Evolutionary conservation across 2,113 vertebrate genomes (phyloP).

Genomic region (Perca fluviatilis): DNA sequence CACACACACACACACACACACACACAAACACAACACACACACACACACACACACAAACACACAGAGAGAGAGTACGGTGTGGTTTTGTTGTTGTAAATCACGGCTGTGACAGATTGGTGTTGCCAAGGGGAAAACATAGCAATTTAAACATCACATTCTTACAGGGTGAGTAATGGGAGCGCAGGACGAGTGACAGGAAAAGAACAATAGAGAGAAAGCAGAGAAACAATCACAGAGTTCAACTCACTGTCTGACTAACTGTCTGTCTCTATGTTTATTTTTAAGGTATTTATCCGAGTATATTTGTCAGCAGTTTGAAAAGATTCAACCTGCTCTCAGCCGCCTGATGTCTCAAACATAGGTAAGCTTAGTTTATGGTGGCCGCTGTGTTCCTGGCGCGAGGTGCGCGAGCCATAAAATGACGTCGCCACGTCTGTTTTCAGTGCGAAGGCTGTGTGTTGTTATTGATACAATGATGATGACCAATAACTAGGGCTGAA

Average conservation of each 20-base stretch:
- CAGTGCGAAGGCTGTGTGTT: too few relatives aligned
- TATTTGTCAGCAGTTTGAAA: too few relatives aligned
- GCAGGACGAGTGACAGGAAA: slow-evolving; percentile 38
- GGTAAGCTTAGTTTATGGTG: too few relatives aligned
- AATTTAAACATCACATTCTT: slow-evolving; percentile 60
- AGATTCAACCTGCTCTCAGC: too few relatives aligned
- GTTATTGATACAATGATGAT: too few relatives aligned
- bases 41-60: slow-evolving; percentile 34
- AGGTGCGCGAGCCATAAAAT: too few relatives aligned
- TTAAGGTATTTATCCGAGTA: background rate
- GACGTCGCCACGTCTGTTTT: too few relatives aligned
- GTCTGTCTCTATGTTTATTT: slow-evolving; percentile 17
- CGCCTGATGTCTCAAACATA: too few relatives aligned
- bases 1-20: slow-evolving; percentile 15
- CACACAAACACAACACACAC: slow-evolving; percentile 6
- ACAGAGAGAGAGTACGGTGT: background rate
- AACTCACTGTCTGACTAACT: slow-evolving; percentile 21
- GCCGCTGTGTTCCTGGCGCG: too few relatives aligned
- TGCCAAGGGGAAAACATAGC: slow-evolving; percentile 50
- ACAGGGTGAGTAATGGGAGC: slow-evolving; percentile 44
- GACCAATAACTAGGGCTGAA: too few relatives aligned
- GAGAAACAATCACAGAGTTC: slow-evolving; percentile 13
- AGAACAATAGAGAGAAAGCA: slow-evolving; percentile 18
- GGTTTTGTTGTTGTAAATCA: slow-evolving; percentile 47
- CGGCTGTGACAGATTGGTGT: slow-evolving; percentile 45